Evolutionary conservation across 2,113 vertebrate species (phyloP).

Genomic region (Sinocyclocheilus grahami): DNA sequence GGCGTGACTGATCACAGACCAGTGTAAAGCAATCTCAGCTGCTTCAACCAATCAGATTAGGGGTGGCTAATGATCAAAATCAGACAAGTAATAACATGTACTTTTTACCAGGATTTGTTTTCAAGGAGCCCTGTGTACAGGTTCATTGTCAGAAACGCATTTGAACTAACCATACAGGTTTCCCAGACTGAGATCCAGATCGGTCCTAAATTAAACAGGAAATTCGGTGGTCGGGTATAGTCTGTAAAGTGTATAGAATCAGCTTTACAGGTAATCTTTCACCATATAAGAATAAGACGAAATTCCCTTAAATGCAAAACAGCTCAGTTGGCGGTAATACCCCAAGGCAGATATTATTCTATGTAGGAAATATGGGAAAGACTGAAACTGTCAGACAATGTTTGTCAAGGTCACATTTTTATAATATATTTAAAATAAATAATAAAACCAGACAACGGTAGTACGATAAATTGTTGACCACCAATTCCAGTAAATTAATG

Average conservation of each 20-base stretch:
- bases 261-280: neutral
- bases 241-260: neutral
- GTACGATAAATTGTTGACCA: neutral
- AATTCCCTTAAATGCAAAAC: neutral
- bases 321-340: neutral
- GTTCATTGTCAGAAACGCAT: neutral
- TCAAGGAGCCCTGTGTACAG: neutral
- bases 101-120: neutral
- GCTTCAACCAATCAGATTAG: conserved; percentile 5
- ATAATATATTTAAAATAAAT: neutral
- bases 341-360: neutral
- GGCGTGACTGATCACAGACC: conserved; percentile 12
- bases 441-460: neutral
- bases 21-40: neutral
- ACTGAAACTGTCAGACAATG: neutral
- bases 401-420: neutral
- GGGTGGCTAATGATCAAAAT: neutral
- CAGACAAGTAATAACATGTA: neutral
- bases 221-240: neutral
- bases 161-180: neutral
- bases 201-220: neutral
- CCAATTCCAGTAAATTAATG: neutral
- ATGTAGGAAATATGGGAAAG: neutral
- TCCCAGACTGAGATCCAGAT: neutral
- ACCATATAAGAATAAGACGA: neutral